Evolutionary conservation across 2,888 invertebrate genomes (phyloP).

Genomic region (Platycheirus rosarum): DNA sequence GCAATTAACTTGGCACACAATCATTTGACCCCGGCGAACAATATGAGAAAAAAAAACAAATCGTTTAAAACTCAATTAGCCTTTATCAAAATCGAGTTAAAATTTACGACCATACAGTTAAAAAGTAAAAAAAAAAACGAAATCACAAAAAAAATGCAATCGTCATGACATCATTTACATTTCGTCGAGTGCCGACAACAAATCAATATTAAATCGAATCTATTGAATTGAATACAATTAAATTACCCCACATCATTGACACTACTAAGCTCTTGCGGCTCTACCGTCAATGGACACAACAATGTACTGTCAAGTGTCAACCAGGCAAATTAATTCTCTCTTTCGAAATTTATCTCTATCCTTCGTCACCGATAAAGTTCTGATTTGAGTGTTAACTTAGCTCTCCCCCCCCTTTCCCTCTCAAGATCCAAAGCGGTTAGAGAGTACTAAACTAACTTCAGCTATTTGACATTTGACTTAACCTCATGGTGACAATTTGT

Average conservation of each 20-base stretch:
- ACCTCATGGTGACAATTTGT: slow-evolving; percentile 25
- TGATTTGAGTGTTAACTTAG: slow-evolving; percentile 2
- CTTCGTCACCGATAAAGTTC: slow-evolving; percentile 8
- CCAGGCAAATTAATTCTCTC: neutral
- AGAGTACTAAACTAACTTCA: slow-evolving; percentile 10
- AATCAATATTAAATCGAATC: slow-evolving; percentile 66
- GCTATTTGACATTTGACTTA: slow-evolving; percentile 14
- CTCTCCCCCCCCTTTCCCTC: neutral
- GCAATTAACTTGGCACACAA: slow-evolving; percentile 63
- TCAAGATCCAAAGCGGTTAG: neutral
- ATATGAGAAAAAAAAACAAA: slow-evolving; percentile 49
- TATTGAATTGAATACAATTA: slow-evolving; percentile 60
- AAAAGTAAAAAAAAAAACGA: slow-evolving; percentile 1
- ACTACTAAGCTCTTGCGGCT: slow-evolving; percentile 29
- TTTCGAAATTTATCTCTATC: slow-evolving; percentile 2
- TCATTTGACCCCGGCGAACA: slow-evolving; percentile 62
- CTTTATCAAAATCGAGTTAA: slow-evolving; percentile 64
- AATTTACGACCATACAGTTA: slow-evolving; percentile 10
- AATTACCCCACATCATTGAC: slow-evolving; percentile 64
- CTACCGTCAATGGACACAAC: neutral
- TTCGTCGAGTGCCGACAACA: slow-evolving; percentile 44
- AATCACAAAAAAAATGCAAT: neutral
- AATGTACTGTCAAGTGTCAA: neutral
- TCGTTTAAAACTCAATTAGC: slow-evolving; percentile 68
- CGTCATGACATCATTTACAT: slow-evolving; percentile 61